Conservation (phyloP, 1,140 invertebrate genomes). For the Orchestia grillus region DNA sequence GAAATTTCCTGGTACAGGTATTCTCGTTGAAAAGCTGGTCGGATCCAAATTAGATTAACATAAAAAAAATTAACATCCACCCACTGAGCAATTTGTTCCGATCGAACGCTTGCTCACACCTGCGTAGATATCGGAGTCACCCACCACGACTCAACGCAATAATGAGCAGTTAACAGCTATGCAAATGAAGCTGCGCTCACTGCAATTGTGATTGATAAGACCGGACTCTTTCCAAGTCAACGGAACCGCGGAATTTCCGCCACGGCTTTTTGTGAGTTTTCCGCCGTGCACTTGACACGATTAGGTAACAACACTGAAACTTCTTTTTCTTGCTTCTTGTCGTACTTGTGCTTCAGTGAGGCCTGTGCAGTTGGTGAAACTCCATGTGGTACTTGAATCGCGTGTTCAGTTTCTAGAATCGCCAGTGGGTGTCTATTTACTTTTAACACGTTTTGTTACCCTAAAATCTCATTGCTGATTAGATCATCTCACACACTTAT, state of each 20-base stretch:
- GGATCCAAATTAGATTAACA: too few species aligned
- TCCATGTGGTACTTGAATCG: not conserved
- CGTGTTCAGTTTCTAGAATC: not conserved
- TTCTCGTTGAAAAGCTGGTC: too few species aligned
- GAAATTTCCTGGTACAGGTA: too few species aligned
- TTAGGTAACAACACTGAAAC: not conserved
- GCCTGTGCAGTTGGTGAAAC: not conserved
- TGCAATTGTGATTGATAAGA: conserved; percentile 54
- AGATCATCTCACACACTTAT: too few species aligned
- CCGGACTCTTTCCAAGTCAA: not conserved
- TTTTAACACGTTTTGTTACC: too few species aligned
- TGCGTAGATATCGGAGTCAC: not conserved
- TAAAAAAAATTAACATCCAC: not conserved
- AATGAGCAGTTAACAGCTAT: conserved; percentile 17
- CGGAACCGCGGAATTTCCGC: not conserved
- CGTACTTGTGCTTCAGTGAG: not conserved
- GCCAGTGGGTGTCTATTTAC: not conserved
- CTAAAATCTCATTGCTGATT: too few species aligned
- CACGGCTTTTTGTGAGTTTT: not conserved
- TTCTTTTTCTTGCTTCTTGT: not conserved
- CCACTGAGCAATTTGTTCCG: not conserved
- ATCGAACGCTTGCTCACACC: not conserved
- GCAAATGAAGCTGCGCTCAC: conserved; percentile 18
- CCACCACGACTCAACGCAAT: not conserved
- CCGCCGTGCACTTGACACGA: not conserved